Evolutionary conservation across 2,797 vertebrate species (phyloP).

Genomic region (Lepilemur ruficaudatus): DNA sequence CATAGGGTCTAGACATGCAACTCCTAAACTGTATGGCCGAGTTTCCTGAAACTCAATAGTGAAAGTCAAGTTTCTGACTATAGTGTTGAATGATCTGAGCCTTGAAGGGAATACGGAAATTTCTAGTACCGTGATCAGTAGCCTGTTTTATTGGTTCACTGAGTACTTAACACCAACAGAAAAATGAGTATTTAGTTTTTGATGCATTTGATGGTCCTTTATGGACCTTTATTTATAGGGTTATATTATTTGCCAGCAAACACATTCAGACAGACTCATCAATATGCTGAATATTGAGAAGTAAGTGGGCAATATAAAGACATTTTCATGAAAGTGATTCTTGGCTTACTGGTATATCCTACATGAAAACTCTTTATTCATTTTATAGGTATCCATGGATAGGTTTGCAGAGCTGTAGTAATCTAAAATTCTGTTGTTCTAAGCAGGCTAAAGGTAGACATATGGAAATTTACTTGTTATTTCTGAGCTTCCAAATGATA

Average conservation of each 20-base stretch:
- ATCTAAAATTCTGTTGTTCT: not conserved
- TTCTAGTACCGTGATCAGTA: not conserved
- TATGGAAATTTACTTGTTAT: not conserved
- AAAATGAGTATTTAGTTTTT: conserved; percentile 23
- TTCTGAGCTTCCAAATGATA: not conserved
- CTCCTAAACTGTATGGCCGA: not conserved
- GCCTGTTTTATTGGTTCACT: not conserved
- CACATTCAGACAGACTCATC: not conserved
- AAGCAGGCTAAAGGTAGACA: not conserved
- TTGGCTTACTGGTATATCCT: not conserved
- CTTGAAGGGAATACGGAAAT: not conserved
- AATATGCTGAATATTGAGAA: not conserved
- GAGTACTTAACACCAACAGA: not conserved
- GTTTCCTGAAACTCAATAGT: not conserved
- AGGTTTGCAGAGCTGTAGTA: conserved; percentile 25
- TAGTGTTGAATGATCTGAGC: not conserved
- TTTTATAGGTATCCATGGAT: not conserved
- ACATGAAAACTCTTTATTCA: not conserved
- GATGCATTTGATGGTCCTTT: not conserved
- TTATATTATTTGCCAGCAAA: not conserved
- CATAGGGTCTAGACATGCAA: not conserved
- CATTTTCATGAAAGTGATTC: conserved; percentile 1
- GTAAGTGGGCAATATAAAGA: not conserved
- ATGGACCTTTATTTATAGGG: not conserved
- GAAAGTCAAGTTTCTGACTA: not conserved